Evolutionary conservation across 2,888 invertebrate genomes (phyloP).

Genomic region (Crocallis elinguaria): DNA sequence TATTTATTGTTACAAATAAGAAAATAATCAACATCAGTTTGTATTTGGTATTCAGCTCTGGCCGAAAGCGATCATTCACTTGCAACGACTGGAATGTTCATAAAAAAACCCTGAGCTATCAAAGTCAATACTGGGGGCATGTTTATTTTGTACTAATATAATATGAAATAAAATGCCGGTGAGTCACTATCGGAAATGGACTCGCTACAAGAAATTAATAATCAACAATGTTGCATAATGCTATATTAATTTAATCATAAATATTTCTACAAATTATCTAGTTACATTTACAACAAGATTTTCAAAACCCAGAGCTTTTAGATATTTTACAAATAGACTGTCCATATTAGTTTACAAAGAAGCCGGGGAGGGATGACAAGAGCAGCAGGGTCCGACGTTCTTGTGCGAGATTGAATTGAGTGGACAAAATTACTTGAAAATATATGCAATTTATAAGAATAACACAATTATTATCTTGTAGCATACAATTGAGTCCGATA

Average conservation of each 20-base stretch:
- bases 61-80: slow-evolving; percentile 58
- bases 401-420: too few species aligned
- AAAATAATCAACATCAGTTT: slow-evolving; percentile 70
- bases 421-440: too few species aligned
- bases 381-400: neutral
- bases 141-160: slow-evolving; percentile 57
- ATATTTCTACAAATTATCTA: slow-evolving; percentile 68
- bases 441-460: too few species aligned
- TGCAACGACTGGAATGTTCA: slow-evolving; percentile 72
- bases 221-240: slow-evolving; percentile 63
- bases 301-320: slow-evolving; percentile 60
- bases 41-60: slow-evolving; percentile 78
- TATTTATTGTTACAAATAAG: slow-evolving; percentile 70
- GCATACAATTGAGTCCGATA: too few species aligned
- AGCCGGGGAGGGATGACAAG: slow-evolving; percentile 9
- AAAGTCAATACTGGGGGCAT: slow-evolving; percentile 46
- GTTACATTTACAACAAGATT: slow-evolving; percentile 58
- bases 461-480: too few species aligned
- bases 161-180: slow-evolving; percentile 48
- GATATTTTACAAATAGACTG: slow-evolving; percentile 52
- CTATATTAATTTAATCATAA: slow-evolving; percentile 72
- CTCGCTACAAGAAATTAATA: slow-evolving; percentile 54
- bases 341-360: slow-evolving; percentile 54
- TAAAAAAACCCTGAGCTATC: slow-evolving; percentile 50
- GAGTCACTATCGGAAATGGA: slow-evolving; percentile 47